Evolutionary conservation across 2,797 vertebrate species (phyloP).

Genomic region (Diceros bicornis): DNA sequence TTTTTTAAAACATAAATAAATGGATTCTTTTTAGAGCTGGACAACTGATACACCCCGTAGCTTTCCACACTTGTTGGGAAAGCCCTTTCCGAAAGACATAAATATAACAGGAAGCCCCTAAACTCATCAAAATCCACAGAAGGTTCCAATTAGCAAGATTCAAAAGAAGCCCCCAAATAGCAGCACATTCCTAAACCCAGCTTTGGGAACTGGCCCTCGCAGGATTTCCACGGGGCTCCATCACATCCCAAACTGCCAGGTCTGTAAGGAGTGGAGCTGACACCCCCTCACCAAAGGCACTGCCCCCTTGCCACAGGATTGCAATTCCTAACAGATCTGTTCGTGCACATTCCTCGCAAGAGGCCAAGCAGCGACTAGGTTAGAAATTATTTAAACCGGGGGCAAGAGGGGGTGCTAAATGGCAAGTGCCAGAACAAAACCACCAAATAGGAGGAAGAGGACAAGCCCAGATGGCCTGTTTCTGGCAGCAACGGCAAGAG

Average conservation of each 20-base stretch:
- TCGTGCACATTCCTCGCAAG: neutral
- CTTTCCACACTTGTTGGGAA: neutral
- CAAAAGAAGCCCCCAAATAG: constrained; percentile 12
- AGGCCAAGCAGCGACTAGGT: neutral
- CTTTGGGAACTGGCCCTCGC: neutral
- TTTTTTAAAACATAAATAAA: neutral
- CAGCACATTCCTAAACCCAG: neutral
- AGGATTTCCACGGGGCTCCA: neutral
- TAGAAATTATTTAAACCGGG: constrained; percentile 7
- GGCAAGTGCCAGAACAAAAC: neutral
- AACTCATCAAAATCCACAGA: neutral
- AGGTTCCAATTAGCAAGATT: neutral
- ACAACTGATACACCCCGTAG: neutral
- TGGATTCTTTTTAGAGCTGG: constrained; percentile 14
- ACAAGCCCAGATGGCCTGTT: neutral
- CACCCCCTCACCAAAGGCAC: neutral
- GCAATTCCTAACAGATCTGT: neutral
- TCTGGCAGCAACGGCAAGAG: neutral
- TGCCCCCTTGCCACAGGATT: neutral
- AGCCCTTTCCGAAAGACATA: neutral
- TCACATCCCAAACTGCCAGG: neutral
- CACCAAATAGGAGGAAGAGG: constrained; percentile 16
- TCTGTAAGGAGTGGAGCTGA: neutral
- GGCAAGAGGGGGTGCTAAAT: neutral
- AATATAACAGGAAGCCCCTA: neutral